phyloP scores from a whole-genome alignment of 1,140 invertebrate species.

The Anoplophora glabripennis region DNA sequence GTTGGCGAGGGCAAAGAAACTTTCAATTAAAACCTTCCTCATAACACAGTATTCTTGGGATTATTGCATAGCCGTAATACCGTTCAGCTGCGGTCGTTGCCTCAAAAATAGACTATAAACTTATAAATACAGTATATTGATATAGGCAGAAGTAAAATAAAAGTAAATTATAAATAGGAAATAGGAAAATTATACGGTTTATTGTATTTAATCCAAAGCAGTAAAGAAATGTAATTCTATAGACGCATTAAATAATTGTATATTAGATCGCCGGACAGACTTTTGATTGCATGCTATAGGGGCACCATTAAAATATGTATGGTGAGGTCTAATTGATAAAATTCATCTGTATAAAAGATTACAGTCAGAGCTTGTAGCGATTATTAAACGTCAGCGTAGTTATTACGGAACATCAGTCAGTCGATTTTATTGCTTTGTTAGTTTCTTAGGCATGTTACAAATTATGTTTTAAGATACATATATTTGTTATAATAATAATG shows the following conservation, averaged over 20 bases:
- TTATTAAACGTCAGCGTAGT: conserved; percentile 29
- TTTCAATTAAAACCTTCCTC: too few species aligned
- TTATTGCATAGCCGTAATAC: too few species aligned
- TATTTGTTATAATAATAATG: too few species aligned
- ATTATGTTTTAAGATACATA: too few species aligned
- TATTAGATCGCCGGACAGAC: conserved; percentile 24
- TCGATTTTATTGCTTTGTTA: conserved; percentile 30
- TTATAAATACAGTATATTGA: conserved; percentile 12
- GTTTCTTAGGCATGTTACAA: conserved; percentile 2
- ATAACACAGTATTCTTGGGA: too few species aligned
- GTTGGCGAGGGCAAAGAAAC: too few species aligned
- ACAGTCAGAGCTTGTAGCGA: conserved; percentile 25
- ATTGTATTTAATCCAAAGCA: conserved; percentile 8
- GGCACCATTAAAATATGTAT: conserved; percentile 36
- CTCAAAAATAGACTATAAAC: too few species aligned
- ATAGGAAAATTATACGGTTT: conserved; percentile 18
- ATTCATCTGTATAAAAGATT: conserved; percentile 40
- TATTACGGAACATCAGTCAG: conserved; percentile 36
- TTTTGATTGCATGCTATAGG: conserved; percentile 29
- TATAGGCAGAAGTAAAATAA: conserved; percentile 3
- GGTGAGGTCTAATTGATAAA: conserved; percentile 37
- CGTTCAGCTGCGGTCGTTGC: too few species aligned
- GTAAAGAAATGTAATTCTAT: conserved; percentile 23
- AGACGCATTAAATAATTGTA: conserved; percentile 31
- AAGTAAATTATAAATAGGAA: conserved; percentile 12